Evolutionary conservation across 2,888 invertebrate species (phyloP), one percentile per base, ranked within the genome.

Genomic region (Diaphora mendica): DNA sequence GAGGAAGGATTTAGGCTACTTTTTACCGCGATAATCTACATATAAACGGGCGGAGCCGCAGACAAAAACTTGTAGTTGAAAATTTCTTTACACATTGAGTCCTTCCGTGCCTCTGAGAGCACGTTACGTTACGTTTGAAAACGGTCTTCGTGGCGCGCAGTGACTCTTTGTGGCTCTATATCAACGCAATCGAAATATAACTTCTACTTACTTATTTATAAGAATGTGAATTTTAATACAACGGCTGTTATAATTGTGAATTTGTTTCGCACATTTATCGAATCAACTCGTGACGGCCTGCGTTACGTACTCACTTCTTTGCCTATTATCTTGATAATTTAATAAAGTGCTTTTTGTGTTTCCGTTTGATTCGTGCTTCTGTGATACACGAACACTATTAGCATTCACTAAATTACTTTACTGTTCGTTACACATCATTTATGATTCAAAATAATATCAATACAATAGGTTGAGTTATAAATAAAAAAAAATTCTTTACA

Each of bases 181-280:
- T 62, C n/a, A 72, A 72, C 67, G 44, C n/a, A n/a, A n/a, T n/a
- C 64, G 20, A 74, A 71, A 71, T 73, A 76, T 76, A 67, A 68
- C 65, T 74, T 67, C 71, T 33, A 33, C 3, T 35, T 35, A 35
- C 7, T 7, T 35, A 35, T 35, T 35, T 70, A 71, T 72, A 39
- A 39, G 64, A 70, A 65, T 68, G 66, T 77, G 72, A 76, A 76
- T 73, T 76, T 72, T 67, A 77, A 79, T 76, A 79, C 70, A 77
- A 77, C 70, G 51, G 73, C 59, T 70, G 70, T 72, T 70, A 72
- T 68, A 74, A 70, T 71, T 72, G 65, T 2, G n/a, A 23, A 74
- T 78, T 76, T 44, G 74, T 74, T 51, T 66, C 77, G 73, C 76
- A 73, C 74, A 70, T 78, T 76, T 73, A 74, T 33, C 72, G 68